A percentile compares a stretch with the other conserved stretches of the same genome.
Evolutionary conservation across 1,140 invertebrate genomes (phyloP).

Genomic region (Battus philenor): DNA sequence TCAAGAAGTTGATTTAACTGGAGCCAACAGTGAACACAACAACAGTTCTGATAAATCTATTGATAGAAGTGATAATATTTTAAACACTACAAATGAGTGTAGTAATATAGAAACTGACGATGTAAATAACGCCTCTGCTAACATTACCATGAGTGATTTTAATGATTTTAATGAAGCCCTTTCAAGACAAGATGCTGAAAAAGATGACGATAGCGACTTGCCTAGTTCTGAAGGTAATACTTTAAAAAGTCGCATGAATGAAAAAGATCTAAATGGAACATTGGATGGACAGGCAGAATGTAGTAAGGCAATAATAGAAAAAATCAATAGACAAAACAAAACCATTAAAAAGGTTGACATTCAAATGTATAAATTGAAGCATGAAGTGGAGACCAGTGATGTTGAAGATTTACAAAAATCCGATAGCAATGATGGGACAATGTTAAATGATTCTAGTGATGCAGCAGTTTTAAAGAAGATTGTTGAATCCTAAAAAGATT

Average conservation of each 20-base stretch:
- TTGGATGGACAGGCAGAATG: not conserved
- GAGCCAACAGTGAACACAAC: slow-evolving; percentile 52
- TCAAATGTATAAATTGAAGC: not conserved
- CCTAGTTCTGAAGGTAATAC: slow-evolving; percentile 6
- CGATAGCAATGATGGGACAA: too few relatives aligned
- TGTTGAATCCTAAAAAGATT: too few relatives aligned
- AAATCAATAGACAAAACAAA: not conserved
- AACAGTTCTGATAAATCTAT: slow-evolving; percentile 45
- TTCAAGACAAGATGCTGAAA: not conserved
- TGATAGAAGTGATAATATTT: slow-evolving; percentile 21
- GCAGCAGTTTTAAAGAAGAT: too few relatives aligned
- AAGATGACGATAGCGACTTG: not conserved
- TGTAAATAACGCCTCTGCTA: not conserved
- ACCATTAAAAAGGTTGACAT: not conserved
- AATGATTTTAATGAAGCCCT: not conserved
- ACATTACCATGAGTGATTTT: not conserved
- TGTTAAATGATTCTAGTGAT: too few relatives aligned
- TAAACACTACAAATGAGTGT: slow-evolving; percentile 12
- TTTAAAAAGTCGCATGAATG: not conserved
- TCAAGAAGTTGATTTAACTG: slow-evolving; percentile 58
- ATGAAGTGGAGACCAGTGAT: too few relatives aligned
- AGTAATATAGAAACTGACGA: slow-evolving; percentile 1
- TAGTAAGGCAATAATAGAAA: not conserved
- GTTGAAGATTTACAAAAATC: too few relatives aligned
- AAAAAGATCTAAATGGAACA: slow-evolving; percentile 12